A percentile compares a stretch with the other conserved stretches of the same genome.
Conservation (phyloP, 1,140 invertebrate genomes). For the Achatina immaculata region DNA sequence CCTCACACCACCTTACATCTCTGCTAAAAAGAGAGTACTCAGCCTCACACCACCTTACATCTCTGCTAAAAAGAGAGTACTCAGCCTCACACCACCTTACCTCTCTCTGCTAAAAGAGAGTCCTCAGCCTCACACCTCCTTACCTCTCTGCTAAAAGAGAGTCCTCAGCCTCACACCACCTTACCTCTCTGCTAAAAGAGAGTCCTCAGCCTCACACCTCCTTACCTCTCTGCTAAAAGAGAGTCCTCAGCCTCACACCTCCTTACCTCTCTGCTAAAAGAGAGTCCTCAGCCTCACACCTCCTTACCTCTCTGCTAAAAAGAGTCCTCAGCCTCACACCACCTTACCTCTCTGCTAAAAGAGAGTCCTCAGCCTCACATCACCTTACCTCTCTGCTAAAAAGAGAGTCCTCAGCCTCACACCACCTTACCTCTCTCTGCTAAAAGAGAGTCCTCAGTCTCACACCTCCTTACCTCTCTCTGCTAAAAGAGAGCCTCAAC, state of each 20-base stretch:
- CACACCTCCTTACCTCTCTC: slow-evolving; percentile 4
- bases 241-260: neutral
- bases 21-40: neutral
- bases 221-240: neutral
- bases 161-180: neutral
- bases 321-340: neutral
- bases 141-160: neutral
- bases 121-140: slow-evolving; percentile 7
- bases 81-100: neutral
- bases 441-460: neutral
- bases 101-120: neutral
- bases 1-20: neutral
- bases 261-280: slow-evolving; percentile 16
- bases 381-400: neutral
- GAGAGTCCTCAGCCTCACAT: neutral
- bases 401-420: neutral
- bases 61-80: neutral
- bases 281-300: neutral
- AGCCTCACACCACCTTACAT: neutral
- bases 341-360: neutral
- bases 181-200: slow-evolving; percentile 16
- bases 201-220: neutral
- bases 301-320: neutral
- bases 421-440: neutral
- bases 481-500: neutral